Evolutionary conservation across 2,888 invertebrate species (phyloP).

Genomic region (Cancer borealis): DNA sequence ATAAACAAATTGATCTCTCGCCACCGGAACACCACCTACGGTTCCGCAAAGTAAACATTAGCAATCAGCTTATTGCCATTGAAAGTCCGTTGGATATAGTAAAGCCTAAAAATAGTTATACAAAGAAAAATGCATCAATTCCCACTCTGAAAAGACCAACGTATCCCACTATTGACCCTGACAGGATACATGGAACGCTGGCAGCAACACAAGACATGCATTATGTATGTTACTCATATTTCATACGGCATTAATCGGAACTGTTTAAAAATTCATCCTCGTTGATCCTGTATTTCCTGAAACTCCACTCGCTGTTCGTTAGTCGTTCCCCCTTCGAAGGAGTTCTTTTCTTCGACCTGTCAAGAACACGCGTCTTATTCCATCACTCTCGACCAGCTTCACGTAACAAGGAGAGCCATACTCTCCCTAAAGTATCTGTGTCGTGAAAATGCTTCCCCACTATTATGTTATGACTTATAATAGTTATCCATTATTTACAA

Average conservation of each 20-base stretch:
- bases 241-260: background rate
- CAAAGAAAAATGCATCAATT: background rate
- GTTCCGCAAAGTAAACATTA: background rate
- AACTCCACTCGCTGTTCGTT: background rate
- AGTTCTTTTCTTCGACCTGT: background rate
- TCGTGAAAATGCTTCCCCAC: background rate
- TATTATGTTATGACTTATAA: background rate
- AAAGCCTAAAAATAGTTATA: background rate
- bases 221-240: background rate
- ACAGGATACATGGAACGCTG: background rate
- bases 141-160: background rate
- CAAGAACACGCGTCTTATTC: background rate
- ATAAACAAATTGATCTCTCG: background rate
- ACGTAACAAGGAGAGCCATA: background rate
- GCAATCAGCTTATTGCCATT: background rate
- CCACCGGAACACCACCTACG: background rate
- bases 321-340: background rate
- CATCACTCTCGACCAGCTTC: background rate
- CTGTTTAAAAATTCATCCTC: background rate
- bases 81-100: no score
- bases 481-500: background rate
- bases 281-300: slow-evolving; percentile 21
- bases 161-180: background rate
- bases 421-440: background rate
- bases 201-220: background rate